A percentile compares a stretch with the other conserved stretches of the same genome.
Evolutionary conservation across 1,140 invertebrate species (phyloP).

Genomic region (Nephila pilipes): DNA sequence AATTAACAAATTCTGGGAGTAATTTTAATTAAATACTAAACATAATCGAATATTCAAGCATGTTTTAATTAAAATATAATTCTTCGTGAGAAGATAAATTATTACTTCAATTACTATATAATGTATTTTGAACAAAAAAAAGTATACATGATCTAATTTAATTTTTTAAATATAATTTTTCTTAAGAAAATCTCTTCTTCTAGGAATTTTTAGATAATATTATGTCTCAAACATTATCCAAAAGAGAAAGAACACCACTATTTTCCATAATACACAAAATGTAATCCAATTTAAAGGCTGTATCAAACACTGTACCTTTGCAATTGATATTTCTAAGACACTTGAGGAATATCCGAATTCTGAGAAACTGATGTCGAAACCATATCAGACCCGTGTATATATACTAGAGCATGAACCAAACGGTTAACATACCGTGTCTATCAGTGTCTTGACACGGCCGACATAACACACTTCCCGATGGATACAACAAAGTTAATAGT

Average conservation of each 20-base stretch:
- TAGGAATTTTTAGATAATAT: too few species aligned
- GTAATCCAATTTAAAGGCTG: background rate
- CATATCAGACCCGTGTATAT: background rate
- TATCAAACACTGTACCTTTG: background rate
- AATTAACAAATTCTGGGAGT: too few species aligned
- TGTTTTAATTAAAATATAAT: too few species aligned
- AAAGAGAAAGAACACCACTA: background rate
- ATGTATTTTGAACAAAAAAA: too few species aligned
- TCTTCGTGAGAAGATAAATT: too few species aligned
- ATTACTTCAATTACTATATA: too few species aligned
- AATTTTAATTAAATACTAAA: too few species aligned
- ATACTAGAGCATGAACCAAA: background rate
- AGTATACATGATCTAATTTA: too few species aligned
- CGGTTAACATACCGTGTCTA: background rate
- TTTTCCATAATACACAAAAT: background rate
- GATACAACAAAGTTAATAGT: background rate
- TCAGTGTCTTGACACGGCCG: slow-evolving; percentile 49
- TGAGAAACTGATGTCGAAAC: slow-evolving; percentile 48
- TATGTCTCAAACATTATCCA: too few species aligned
- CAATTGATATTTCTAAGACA: background rate
- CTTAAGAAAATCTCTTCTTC: too few species aligned
- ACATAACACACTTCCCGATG: slow-evolving; percentile 46
- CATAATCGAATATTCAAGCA: too few species aligned
- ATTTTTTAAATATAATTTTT: too few species aligned
- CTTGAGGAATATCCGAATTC: background rate